Evolutionary conservation across 1,140 invertebrate genomes (phyloP).

Genomic region (Heliconius melpomene): DNA sequence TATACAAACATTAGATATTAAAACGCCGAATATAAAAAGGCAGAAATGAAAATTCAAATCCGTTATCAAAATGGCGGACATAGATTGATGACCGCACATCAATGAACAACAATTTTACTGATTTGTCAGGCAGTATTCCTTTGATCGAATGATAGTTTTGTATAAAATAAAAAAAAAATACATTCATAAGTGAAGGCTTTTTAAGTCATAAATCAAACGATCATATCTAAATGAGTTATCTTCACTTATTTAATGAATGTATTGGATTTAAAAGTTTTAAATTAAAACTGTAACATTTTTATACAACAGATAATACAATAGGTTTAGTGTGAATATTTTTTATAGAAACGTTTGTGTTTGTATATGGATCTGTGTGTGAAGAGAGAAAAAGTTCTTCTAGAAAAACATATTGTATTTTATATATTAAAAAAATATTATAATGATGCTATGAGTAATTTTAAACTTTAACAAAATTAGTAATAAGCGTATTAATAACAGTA

Average conservation of each 20-base stretch:
- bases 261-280: not conserved
- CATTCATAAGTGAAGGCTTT: not conserved
- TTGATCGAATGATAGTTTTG: not conserved
- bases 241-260: not conserved
- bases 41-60: constrained; percentile 36
- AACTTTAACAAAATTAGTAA: not conserved
- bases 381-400: too few relatives aligned
- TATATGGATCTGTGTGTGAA: too few relatives aligned
- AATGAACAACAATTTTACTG: not conserved
- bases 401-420: too few relatives aligned
- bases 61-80: constrained; percentile 33
- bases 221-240: not conserved
- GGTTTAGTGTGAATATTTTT: too few relatives aligned
- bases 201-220: not conserved
- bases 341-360: too few relatives aligned
- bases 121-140: not conserved
- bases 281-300: too few relatives aligned
- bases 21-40: constrained; percentile 8
- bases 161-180: not conserved
- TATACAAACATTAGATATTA: not conserved
- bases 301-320: too few relatives aligned
- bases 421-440: too few relatives aligned
- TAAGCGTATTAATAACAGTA: not conserved
- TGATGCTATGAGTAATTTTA: not conserved
- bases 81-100: constrained; percentile 30